Evolutionary conservation across 2,888 invertebrate genomes (phyloP), one percentile per base, ranked within the genome.

Genomic region (Lordiphosa andalusiaca): DNA sequence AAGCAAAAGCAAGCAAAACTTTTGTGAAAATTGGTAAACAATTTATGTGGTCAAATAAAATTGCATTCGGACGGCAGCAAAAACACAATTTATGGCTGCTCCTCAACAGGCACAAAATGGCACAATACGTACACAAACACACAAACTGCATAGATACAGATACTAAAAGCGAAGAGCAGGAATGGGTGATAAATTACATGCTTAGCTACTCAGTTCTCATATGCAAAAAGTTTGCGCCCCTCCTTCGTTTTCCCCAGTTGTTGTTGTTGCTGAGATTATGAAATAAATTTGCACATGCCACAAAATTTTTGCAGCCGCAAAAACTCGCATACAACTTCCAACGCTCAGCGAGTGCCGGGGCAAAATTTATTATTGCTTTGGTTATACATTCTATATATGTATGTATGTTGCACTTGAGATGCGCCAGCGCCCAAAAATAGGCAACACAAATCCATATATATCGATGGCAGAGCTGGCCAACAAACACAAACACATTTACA

Each of bases 1-100:
- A 60, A 30, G 30, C 39, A 60, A 30, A 36, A 25, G 44, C 58
- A 16, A 37, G 53, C 21, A 36, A 39, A 46, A 64, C 66, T 66
- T 65, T 84, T 77, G 78, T 70, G 83, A 84, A 80, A 80, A 80
- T 80, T 80, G 85, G 80, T 80, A 80, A 80, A 82, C 80, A 80
- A 80, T 84, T 84, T 80, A 84, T 80, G 80, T 72, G 80, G 83
- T 82, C 75, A 80, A 84, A 80, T 84, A 78, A 78, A 84, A 77
- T 62, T 64, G 67, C 60, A 47, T 65, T 41, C 44, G 56, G 47
- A 57, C 19, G 46, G 46, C 46, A 19, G 51, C 50, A 56, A 35
- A 33, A 44, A 48, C 35, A 51, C 52, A 54, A 55, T 56, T 47
- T 51, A 54, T 41, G 49, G 40, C 46, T 30, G 30, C 30, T 30